Evolutionary conservation across 2,797 vertebrate genomes (phyloP).

Genomic region (Uromys caudimaculatus): DNA sequence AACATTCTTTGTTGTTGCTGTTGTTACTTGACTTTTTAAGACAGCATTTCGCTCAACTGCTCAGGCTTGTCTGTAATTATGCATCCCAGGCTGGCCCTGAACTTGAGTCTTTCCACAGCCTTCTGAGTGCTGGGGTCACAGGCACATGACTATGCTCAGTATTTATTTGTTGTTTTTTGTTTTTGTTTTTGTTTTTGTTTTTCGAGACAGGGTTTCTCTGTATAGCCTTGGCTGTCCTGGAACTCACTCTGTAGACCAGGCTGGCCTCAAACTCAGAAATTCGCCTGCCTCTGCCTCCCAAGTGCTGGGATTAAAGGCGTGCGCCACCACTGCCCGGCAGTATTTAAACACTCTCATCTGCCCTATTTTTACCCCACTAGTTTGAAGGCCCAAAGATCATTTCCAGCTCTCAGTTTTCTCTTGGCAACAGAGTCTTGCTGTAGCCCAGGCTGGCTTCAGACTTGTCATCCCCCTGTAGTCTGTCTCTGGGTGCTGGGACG

Average conservation of each 20-base stretch:
- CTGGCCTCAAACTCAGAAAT: too few species aligned
- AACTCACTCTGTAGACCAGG: too few species aligned
- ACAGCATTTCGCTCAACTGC: neutral
- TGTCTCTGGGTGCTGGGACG: neutral
- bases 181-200: too few species aligned
- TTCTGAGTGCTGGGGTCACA: neutral
- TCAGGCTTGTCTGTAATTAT: neutral
- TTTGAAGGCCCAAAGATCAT: neutral
- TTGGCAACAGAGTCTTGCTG: neutral
- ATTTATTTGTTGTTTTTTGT: too few species aligned
- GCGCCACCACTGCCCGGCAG: too few species aligned
- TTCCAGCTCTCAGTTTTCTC: neutral
- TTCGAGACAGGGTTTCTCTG: too few species aligned
- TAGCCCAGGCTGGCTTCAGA: neutral
- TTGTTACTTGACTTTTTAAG: neutral
- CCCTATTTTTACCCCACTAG: neutral
- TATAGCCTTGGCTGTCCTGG: too few species aligned
- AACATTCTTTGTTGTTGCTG: neutral
- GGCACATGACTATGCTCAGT: neutral
- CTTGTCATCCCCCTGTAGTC: neutral
- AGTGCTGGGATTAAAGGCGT: too few species aligned
- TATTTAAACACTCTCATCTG: neutral
- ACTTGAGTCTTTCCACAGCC: neutral
- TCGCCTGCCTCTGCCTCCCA: too few species aligned
- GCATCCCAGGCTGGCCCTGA: neutral